Percentiles rank a stretch among this genome's conserved stretches.
These are phyloP conservation scores for Geococcyx californianus DNA, from an alignment of 2,113 vertebrate species.

Conservation along the genomic window DNA sequence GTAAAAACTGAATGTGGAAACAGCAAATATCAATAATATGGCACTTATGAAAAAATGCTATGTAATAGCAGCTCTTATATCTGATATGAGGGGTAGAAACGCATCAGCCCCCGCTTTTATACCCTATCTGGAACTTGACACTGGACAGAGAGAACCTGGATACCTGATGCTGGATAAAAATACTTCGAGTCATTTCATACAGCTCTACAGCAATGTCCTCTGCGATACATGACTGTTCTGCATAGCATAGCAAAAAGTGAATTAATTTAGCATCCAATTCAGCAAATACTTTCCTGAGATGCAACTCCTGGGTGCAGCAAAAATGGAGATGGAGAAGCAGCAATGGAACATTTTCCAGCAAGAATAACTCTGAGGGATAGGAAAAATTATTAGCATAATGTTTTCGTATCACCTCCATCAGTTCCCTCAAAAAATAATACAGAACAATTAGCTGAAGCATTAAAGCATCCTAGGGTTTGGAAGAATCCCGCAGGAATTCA, in stretches of 20 bases:
- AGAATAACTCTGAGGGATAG: neutral
- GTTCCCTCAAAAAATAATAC: neutral
- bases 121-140: neutral
- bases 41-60: neutral
- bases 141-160: neutral
- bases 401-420: neutral
- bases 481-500: neutral
- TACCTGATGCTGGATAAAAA: neutral
- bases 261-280: neutral
- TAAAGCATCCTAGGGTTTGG: neutral
- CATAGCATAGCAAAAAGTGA: neutral
- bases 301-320: neutral
- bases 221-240: neutral
- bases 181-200: neutral
- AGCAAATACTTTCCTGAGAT: neutral
- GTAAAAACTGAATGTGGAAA: neutral
- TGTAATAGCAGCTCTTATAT: neutral
- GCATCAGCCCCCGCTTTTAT: neutral
- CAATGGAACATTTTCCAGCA: neutral
- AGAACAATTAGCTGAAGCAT: neutral
- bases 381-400: neutral
- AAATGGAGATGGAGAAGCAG: neutral
- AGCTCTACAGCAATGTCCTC: neutral
- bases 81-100: neutral
- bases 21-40: fast-evolving